Evolutionary conservation across 2,797 vertebrate genomes (phyloP).

Genomic region (Apodemus agrarius): DNA sequence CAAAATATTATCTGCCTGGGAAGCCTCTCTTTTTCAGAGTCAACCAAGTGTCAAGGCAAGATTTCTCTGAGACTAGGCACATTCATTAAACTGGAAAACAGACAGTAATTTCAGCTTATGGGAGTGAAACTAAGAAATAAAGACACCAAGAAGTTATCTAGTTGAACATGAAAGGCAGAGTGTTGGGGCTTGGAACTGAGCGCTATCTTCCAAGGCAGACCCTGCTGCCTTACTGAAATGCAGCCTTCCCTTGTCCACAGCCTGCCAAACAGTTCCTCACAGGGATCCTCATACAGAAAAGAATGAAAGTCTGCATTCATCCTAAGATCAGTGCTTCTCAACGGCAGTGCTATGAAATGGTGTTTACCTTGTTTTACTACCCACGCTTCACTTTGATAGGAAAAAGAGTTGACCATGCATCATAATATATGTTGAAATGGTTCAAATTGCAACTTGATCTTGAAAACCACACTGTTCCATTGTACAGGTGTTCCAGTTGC

Average conservation of each 20-base stretch:
- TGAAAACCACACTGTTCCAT: neutral
- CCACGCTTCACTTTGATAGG: neutral
- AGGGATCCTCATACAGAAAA: neutral
- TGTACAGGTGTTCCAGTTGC: neutral
- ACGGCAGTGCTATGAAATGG: neutral
- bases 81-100: constrained; percentile 9
- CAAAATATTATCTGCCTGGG: constrained; percentile 11
- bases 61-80: neutral
- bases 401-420: neutral
- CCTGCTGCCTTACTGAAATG: neutral
- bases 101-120: neutral
- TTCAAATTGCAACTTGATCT: neutral
- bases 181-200: neutral
- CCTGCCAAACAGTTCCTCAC: neutral
- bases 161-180: neutral
- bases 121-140: constrained; percentile 29
- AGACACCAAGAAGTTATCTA: neutral
- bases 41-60: neutral
- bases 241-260: neutral
- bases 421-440: neutral
- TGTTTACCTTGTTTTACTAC: neutral
- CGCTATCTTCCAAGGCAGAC: neutral
- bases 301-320: neutral
- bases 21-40: constrained; percentile 18
- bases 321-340: neutral